Base-by-base conservation (phyloP, 2,113 vertebrate species). In the Chascanopsetta lugubris region DNA sequence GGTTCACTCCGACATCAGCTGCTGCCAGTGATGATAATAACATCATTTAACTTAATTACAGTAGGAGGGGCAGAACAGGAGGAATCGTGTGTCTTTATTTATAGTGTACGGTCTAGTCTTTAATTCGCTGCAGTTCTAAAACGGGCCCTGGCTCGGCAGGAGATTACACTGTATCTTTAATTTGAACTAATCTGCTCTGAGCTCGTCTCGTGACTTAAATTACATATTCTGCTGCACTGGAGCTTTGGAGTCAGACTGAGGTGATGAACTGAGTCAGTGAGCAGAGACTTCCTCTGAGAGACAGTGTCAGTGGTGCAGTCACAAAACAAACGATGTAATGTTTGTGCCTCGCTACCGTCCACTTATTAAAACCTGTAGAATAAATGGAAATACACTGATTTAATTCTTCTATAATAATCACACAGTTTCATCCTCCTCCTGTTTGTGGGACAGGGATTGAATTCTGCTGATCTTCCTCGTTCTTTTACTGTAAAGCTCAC, bases 251-350 rank as follows among this genome's bases (percentile, higher is more conserved):
- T 1, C 3, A 7, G 30, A 7, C 3, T 8, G 30, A 7, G 30
- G 30, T 17, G 4, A 79, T 81, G 69, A 72, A 87, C 61, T 82
- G 72, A 17, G 77, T 48, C 64, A 76, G 74, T 77, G 75, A 63
- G 69, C 75, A 61, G 26, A 51, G 55, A 34, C 9, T 34, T 12
- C 30, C 46, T 50, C 55, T 61, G 82, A 69, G 13, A 13, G 70
- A 46, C 30, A 32, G 49, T 69, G 58, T 49, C 62, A 77, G 59
- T 47, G 30, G 25, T 11, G 22, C 34, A 56, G 61, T 49, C 54
- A 18, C 8, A 5, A 3, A 36, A 36, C 34, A n/a, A 36, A 3
- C 13, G 34, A 38, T 5, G 17, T 38, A 17, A 4, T 15, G 15
- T 38, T 2, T 38, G 36, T 17, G 36, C 13, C 36, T 15, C 17